Percentiles rank a stretch among this genome's conserved stretches.
Conservation (phyloP, 1,140 invertebrate genomes). For the Drosophila virilis region DNA sequence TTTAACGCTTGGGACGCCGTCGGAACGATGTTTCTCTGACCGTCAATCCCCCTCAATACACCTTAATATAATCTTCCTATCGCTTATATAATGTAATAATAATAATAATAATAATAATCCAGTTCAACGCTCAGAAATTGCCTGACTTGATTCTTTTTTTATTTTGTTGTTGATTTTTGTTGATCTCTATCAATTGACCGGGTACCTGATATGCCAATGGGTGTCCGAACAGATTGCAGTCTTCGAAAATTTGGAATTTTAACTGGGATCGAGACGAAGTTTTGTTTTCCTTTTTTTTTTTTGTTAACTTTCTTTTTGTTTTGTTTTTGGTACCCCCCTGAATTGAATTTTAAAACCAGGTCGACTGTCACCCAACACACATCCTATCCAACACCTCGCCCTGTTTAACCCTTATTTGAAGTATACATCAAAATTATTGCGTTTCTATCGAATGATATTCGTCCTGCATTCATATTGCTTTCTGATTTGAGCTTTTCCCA, state of each 20-base stretch:
- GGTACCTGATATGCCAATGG: conserved; percentile 3
- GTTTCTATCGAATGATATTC: no score
- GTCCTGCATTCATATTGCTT: no score
- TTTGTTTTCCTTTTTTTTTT: conserved; percentile 1
- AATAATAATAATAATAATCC: no score
- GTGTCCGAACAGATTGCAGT: conserved; percentile 12
- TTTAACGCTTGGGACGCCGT: conserved; percentile 39
- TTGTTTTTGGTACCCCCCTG: conserved; percentile 8
- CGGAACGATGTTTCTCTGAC: conserved; percentile 1
- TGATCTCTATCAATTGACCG: neutral
- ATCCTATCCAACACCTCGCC: neutral
- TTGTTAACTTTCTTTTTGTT: conserved; percentile 5
- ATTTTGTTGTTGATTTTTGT: neutral
- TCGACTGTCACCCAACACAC: neutral
- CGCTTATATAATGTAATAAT: no score
- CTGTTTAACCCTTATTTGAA: neutral
- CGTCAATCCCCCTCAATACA: no score
- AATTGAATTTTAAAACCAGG: conserved; percentile 37
- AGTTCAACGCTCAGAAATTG: neutral
- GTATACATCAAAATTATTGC: neutral
- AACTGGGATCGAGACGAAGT: conserved; percentile 30
- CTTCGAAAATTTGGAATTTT: conserved; percentile 33
- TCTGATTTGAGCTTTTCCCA: no score
- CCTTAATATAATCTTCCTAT: no score
- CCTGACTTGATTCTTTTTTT: neutral